Evolutionary conservation across 2,888 invertebrate genomes (phyloP), one percentile per base, ranked within the genome.

Genomic region (Lycaena phlaeas): DNA sequence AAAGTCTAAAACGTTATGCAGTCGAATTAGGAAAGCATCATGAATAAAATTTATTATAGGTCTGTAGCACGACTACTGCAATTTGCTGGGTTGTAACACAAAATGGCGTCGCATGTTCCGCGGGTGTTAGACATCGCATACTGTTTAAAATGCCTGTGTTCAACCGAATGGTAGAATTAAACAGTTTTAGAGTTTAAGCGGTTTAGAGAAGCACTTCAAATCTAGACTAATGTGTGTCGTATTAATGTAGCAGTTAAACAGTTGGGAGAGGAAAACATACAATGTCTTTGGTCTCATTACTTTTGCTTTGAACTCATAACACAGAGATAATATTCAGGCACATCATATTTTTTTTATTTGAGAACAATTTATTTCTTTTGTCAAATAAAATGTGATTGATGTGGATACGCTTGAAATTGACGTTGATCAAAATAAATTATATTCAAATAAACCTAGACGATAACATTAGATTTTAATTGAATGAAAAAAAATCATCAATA

Each of bases 51-150:
- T 43, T 43, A 43, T 43, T 43, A 43, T 27, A 27, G 40, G 30
- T 30, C 27, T 27, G 29, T 40, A 40, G 37, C 14, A 22, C n/a
- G 22, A 38, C 29, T 22, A 17, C 31, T 42, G 37, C 38, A 36
- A 42, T 45, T 40, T 42, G 37, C 34, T 45, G 41, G 28, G 36
- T 40, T 40, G 42, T 29, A 38, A 27, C 28, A 38, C 40, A 40
- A 45, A 45, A 42, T 40, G 40, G 40, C 40, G 27, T 44, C 40
- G 45, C 45, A 40, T 45, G 45, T 42, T 38, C 37, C 22, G 40
- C 27, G 22, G 42, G 37, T 40, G 38, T 45, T 45, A 42, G 27
- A 14, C 27, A 36, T 26, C 31, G 42, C 39, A 40, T 38, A 42
- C 38, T 45, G 37, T 42, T 42, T 45, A 37, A 39, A 45, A 45